Percentiles rank a stretch among this genome's conserved stretches.
Conservation (phyloP, 2,113 vertebrate species). For the Plotosus lineatus region DNA sequence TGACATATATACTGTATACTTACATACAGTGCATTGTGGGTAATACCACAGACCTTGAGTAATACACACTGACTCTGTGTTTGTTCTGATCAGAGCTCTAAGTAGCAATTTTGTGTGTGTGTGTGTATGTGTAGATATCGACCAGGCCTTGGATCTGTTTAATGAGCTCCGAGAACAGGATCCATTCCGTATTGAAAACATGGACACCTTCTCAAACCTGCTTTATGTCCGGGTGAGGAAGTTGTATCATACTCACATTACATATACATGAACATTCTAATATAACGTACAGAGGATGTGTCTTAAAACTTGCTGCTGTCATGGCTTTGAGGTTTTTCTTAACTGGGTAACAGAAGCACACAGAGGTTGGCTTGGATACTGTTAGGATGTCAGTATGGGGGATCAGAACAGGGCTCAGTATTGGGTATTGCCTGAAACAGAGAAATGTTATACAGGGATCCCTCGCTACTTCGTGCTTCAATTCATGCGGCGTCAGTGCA, state of each 20-base stretch:
- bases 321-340: not conserved
- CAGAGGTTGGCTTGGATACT: not conserved
- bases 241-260: not conserved
- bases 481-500: too few species aligned
- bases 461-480: too few species aligned
- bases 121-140: conserved; percentile 82
- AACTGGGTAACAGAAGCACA: not conserved
- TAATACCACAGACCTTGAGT: too few species aligned
- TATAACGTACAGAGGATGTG: not conserved
- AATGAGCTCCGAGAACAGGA: conserved; percentile 94
- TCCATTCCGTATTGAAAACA: conserved; percentile 97
- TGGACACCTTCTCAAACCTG: conserved; percentile 98
- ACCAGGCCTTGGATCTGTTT: conserved; percentile 95
- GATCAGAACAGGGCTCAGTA: not conserved
- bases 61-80: not conserved
- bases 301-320: not conserved
- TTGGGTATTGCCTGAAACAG: not conserved
- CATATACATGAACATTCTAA: not conserved
- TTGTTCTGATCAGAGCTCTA: not conserved
- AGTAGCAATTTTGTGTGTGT: not conserved
- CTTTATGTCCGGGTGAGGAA: conserved; percentile 91
- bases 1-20: not conserved
- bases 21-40: not conserved
- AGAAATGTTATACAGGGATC: too few species aligned
- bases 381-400: not conserved